Conservation (phyloP, 2,888 invertebrate species). For the Lasioglossum vierecki region DNA sequence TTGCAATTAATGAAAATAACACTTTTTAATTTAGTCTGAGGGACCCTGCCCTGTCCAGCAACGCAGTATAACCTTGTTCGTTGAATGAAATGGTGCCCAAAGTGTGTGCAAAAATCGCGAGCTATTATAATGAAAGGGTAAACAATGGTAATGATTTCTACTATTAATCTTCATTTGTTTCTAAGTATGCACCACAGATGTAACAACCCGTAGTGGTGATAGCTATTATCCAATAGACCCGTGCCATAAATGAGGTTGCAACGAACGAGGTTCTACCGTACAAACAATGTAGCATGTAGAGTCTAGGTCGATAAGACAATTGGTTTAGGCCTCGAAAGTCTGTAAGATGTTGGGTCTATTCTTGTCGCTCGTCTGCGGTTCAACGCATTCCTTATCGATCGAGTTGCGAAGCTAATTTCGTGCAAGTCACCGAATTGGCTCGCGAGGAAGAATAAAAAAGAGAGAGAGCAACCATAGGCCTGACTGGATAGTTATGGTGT, state of each 20-base stretch:
- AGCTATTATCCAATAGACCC: background rate
- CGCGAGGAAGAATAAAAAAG: slow-evolving; percentile 18
- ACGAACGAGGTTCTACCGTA: background rate
- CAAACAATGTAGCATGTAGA: background rate
- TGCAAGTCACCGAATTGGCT: slow-evolving; percentile 67
- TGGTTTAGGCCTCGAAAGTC: background rate
- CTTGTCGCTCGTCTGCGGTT: background rate
- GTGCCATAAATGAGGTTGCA: background rate
- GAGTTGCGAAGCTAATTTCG: slow-evolving; percentile 60
- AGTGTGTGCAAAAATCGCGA: too few species aligned
- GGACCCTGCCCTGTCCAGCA: too few species aligned
- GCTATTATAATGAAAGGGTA: too few species aligned
- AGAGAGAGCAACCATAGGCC: slow-evolving; percentile 28
- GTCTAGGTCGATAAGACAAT: background rate
- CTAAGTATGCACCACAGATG: too few species aligned
- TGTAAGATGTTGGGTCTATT: background rate
- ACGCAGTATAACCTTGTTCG: too few species aligned
- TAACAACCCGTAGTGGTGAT: too few species aligned
- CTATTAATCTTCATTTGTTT: too few species aligned
- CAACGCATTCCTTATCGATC: slow-evolving; percentile 61
- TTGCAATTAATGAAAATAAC: too few species aligned
- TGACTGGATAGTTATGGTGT: slow-evolving; percentile 49
- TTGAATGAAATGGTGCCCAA: too few species aligned
- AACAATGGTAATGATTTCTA: too few species aligned
- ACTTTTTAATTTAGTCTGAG: too few species aligned